Base-by-base conservation (phyloP, 2,113 vertebrate genomes). In the Pterocles orientalis region DNA sequence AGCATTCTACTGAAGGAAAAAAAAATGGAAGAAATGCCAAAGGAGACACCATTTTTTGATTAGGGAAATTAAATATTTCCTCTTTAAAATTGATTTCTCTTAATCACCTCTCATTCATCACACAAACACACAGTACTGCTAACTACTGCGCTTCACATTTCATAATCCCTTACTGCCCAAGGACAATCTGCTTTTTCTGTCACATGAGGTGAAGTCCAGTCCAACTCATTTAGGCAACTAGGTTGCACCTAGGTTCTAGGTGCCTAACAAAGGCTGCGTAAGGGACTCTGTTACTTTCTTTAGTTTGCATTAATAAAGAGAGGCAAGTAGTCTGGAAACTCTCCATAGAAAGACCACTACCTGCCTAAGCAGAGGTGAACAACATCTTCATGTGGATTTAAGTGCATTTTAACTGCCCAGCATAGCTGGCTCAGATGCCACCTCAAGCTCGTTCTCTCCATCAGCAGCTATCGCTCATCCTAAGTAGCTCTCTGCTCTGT, bases 391-490 rank as follows among this genome's bases (percentile, higher is more conserved):
- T 69, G 15, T 51, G n/a, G 39, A 54, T 73, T 82, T 65, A 65
- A 69, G 54, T 11, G 34, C 13, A 18, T 18, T 50, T 36, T 82
- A 76, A 53, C 21, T 33, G 33, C 24, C 14, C 41, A 18, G 17
- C 5, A 10, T 31, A 72, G 34, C 21, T 82, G 18, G 23, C n/a
- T 50, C 7, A 2, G 28, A 69, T 6, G n/a, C 36, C 18, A 65
- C 7, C n/a, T 79, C 57, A 61, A 28, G 53, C 15, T 90, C 16
- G 21, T 68, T 53, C 45, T 50, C 83, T 92, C 48, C 26, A 23
- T 31, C 0, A 0, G 18, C 23, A 79, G 41, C 62, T 45, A 5
- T 21, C 0, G 0, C 25, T 78, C 28, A 90, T 19, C 57, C 14
- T 9, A 64, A 70, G 75, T 41, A 76, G 43, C 43, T 3, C 86